Evolutionary conservation across 1,140 invertebrate species (phyloP), one percentile per base, ranked within the genome.

Genomic region (Bradynema listronoti): DNA sequence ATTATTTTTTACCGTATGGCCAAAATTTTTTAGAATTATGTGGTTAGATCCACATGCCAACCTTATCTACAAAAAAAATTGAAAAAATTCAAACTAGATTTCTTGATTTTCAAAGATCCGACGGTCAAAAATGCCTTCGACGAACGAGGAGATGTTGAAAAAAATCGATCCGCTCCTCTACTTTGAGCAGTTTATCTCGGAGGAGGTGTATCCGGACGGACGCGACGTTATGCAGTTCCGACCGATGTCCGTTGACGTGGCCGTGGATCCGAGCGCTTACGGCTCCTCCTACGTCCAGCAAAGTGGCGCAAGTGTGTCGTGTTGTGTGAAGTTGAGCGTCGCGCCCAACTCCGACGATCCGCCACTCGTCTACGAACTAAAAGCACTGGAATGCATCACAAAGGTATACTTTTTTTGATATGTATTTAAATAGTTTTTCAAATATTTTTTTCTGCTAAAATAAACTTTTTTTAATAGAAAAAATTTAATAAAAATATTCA

Each of bases 321-420:
- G 61, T 33, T 33, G 45, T 1, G 43, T 30, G 19, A 61, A 53
- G 33, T 45, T 65, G 36, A 66, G 62, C 41, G 6, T 63, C 22
- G 61, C 64, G n/a, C 61, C 61, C 1, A 47, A 63, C 19, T 63
- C 61, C 2, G 50, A 63, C 27, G 61, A 63, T 14, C 24, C 62
- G 4, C 7, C 41, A 11, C 19, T 63, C 29, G 22, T 39, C 7
- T 63, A 50, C 32, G 61, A 63, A 25, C 9, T 63, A 27, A 34
- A 56, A 24, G 46, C 42, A 29, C 41, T 63, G 61, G 61, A 63
- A n/a, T 36, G 47, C 19, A 32, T 63, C 32, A 58, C 61, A 5
- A 63, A 63, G 62, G 61, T 61, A 27, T 11, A 14, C 19, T n/a
- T 63, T 66, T 58, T n/a, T n/a, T n/a, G n/a, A n/a, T n/a, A n/a